phyloP scores from a whole-genome alignment of 2,113 vertebrate species.

The Pomatostomus ruficeps region DNA sequence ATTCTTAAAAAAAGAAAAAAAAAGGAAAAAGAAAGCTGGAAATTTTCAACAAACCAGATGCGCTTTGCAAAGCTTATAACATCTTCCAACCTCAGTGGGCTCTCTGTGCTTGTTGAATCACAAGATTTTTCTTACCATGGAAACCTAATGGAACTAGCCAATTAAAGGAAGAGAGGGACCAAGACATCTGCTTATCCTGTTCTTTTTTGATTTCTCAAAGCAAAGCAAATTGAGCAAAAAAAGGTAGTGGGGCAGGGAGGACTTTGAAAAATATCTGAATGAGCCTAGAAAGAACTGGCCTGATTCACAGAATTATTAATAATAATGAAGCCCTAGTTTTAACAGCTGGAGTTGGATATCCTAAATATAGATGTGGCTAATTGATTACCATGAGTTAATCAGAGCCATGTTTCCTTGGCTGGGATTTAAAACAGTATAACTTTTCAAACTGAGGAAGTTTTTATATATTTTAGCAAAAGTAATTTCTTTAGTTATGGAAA shows the following conservation, averaged over 20 bases:
- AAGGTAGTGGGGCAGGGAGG: background rate
- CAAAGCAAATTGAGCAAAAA: background rate
- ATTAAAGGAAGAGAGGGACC: background rate
- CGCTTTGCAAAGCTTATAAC: constrained; percentile 19
- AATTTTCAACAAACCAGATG: constrained; percentile 57
- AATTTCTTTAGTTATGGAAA: background rate
- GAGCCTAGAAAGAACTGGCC: background rate
- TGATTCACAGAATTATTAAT: constrained; percentile 33
- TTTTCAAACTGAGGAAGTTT: background rate
- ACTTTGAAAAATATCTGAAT: background rate
- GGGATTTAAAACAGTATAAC: constrained; percentile 27
- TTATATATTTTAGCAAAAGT: background rate
- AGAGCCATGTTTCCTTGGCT: constrained; percentile 18
- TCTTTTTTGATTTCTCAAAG: background rate
- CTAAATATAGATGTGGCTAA: constrained; percentile 48
- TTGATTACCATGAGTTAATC: constrained; percentile 30
- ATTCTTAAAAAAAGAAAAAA: background rate
- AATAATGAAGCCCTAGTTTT: constrained; percentile 8
- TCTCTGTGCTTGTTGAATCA: constrained; percentile 51
- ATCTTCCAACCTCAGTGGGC: constrained; percentile 14
- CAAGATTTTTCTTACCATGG: constrained; percentile 19
- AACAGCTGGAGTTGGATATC: constrained; percentile 28
- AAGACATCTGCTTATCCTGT: background rate
- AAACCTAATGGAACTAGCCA: constrained; percentile 23
- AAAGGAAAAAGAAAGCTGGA: background rate